Evolutionary conservation across 2,113 vertebrate species (phyloP).

Genomic region (Pungitius pungitius): DNA sequence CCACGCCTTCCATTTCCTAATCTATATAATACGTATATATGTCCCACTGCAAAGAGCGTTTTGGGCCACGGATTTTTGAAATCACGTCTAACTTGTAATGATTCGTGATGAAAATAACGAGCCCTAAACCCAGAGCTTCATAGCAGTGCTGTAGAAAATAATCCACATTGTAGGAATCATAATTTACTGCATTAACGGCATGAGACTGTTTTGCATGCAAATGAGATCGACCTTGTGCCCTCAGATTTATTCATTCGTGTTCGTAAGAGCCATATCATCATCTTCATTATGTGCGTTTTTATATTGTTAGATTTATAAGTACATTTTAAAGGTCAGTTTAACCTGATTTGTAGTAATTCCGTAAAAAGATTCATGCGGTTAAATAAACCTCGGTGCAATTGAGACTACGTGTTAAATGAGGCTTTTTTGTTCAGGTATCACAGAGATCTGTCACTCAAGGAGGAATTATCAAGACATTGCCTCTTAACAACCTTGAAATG

Average conservation of each 20-base stretch:
- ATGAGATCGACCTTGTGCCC: conserved; percentile 10
- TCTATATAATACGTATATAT: no score
- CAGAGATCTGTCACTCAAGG: conserved; percentile 24
- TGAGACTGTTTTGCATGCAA: conserved; percentile 24
- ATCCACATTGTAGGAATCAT: not conserved
- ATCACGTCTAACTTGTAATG: not conserved
- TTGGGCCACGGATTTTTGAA: not conserved
- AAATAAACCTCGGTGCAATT: not conserved
- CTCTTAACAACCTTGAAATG: conserved; percentile 74
- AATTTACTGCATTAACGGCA: conserved; percentile 30
- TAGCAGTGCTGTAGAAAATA: not conserved
- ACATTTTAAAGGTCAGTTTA: conserved; percentile 6
- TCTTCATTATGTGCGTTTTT: not conserved
- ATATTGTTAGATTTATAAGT: not conserved
- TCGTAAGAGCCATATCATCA: not conserved
- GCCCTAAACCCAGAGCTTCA: not conserved
- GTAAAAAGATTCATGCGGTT: not conserved
- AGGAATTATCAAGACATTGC: conserved; percentile 43
- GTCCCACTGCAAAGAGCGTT: no score
- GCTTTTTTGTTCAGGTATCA: conserved; percentile 34
- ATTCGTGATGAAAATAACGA: not conserved
- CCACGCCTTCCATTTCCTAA: not conserved
- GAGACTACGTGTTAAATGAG: not conserved
- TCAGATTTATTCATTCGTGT: conserved; percentile 30
- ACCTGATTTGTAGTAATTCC: conserved; percentile 12